Percentiles rank a stretch among this genome's conserved stretches.
Evolutionary conservation across 2,113 vertebrate genomes (phyloP).

Genomic region (Crotalus horridus): DNA sequence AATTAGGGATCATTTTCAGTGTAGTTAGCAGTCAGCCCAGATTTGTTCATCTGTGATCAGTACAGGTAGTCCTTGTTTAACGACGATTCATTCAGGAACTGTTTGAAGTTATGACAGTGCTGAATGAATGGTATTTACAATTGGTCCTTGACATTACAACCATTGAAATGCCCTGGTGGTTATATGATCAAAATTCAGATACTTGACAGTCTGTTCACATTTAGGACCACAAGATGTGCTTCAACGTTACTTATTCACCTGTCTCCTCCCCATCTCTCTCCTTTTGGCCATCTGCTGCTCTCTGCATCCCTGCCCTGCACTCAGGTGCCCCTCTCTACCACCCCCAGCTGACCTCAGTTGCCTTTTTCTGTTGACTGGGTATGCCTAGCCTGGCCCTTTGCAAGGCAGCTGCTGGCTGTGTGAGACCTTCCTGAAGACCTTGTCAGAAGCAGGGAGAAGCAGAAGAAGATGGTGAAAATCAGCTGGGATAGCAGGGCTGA

Average conservation of each 20-base stretch:
- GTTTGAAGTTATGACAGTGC: neutral
- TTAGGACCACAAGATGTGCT: neutral
- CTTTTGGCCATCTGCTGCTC: neutral
- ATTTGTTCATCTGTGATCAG: neutral
- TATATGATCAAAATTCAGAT: neutral
- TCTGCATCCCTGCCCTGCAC: neutral
- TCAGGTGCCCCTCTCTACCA: neutral
- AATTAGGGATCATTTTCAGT: neutral
- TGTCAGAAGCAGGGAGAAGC: neutral
- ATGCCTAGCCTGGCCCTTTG: neutral
- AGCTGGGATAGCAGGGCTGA: neutral
- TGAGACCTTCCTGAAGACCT: neutral
- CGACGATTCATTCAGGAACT: neutral
- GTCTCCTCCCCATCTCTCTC: neutral
- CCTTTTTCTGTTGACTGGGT: neutral
- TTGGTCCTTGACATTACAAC: neutral
- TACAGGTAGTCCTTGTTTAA: neutral
- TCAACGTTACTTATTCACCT: neutral
- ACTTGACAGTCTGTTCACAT: neutral
- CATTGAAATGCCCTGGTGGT: neutral
- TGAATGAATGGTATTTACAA: neutral
- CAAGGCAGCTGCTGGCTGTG: neutral
- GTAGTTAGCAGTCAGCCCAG: neutral
- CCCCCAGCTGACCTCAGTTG: neutral
- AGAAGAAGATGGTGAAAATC: neutral